Evolutionary conservation across 2,797 vertebrate genomes (phyloP).

Genomic region (Hybognathus amarus): DNA sequence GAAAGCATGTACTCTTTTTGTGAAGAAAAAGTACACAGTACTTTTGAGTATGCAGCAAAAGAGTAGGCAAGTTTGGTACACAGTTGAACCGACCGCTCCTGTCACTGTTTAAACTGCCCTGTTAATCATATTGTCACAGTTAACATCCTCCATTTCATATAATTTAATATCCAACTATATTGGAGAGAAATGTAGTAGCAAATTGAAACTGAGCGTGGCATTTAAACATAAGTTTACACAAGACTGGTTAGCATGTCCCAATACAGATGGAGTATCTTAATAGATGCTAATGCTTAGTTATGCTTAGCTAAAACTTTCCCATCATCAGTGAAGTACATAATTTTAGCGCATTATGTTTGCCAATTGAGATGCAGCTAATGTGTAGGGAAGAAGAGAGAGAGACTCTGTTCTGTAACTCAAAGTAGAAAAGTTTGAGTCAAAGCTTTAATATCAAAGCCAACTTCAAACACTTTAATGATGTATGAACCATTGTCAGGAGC

Average conservation of each 20-base stretch:
- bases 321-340: not conserved
- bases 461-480: slow-evolving; percentile 45
- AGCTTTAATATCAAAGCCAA: slow-evolving; percentile 40
- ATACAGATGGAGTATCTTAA: too few species aligned
- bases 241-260: not conserved
- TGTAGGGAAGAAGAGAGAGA: not conserved
- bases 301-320: not conserved
- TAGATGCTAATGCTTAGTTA: not conserved
- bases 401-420: not conserved
- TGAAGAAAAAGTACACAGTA: not conserved
- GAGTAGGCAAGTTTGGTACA: not conserved
- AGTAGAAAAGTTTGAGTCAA: not conserved
- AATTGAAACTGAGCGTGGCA: not conserved
- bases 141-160: not conserved
- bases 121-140: not conserved
- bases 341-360: not conserved
- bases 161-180: not conserved
- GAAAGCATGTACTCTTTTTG: not conserved
- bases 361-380: slow-evolving; percentile 7
- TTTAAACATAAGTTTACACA: too few species aligned
- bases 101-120: not conserved
- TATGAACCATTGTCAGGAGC: slow-evolving; percentile 30
- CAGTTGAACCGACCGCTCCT: not conserved
- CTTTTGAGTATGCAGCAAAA: not conserved
- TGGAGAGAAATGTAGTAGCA: not conserved